phyloP scores from a whole-genome alignment of 1,140 invertebrate species.

The Mya arenaria region DNA sequence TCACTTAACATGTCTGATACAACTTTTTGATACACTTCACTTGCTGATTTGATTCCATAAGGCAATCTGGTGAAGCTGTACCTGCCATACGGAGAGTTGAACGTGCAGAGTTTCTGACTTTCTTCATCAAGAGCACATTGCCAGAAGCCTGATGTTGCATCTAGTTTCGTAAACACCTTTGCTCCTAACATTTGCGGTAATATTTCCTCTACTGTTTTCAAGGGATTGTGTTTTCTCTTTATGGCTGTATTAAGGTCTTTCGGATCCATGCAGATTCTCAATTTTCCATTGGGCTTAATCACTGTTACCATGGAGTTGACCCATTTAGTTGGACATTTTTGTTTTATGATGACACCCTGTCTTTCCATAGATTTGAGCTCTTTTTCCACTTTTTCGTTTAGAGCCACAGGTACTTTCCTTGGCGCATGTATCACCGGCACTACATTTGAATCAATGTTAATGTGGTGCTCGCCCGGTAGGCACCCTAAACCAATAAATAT shows the following conservation, averaged over 20 bases:
- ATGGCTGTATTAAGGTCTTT: conserved; percentile 81
- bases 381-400: conserved; percentile 58
- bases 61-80: conserved; percentile 76
- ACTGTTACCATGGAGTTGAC: conserved; percentile 53
- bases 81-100: conserved; percentile 76
- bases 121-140: conserved; percentile 79
- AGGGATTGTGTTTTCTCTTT: conserved; percentile 64
- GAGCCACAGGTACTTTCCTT: conserved; percentile 38
- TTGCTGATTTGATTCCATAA: conserved; percentile 71
- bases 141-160: conserved; percentile 73
- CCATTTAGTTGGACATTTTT: conserved; percentile 57
- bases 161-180: conserved; percentile 55
- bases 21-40: conserved; percentile 72
- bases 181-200: conserved; percentile 30
- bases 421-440: conserved; percentile 35
- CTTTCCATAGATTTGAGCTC: conserved; percentile 45
- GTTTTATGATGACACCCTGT: conserved; percentile 37
- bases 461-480: conserved; percentile 42
- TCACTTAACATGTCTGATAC: conserved; percentile 72
- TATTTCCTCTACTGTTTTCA: conserved; percentile 58
- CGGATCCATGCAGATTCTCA: conserved; percentile 83
- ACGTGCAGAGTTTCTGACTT: conserved; percentile 65
- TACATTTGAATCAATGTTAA: conserved; percentile 17
- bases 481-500: conserved; percentile 44
- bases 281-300: conserved; percentile 61